Evolutionary conservation across 2,888 invertebrate species (phyloP).

Genomic region (Leucophora obtusa): DNA sequence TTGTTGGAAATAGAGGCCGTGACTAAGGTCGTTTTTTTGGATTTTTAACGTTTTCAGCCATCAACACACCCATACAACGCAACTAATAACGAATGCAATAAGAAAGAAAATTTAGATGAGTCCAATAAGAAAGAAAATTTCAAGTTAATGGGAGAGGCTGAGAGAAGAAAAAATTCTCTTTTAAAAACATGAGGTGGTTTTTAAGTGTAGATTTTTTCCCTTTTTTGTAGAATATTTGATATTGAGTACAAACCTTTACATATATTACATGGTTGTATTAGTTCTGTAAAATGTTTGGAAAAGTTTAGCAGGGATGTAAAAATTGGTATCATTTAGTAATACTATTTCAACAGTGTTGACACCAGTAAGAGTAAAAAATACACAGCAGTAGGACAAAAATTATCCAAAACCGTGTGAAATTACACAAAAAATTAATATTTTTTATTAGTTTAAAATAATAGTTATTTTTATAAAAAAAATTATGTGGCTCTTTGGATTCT

Average conservation of each 20-base stretch:
- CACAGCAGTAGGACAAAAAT: too few species aligned
- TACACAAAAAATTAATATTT: too few species aligned
- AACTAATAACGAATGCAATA: constrained; percentile 27
- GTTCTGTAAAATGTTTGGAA: background rate
- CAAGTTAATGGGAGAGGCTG: background rate
- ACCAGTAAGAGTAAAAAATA: too few species aligned
- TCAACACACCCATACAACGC: constrained; percentile 37
- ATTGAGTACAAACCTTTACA: constrained; percentile 20
- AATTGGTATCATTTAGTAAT: background rate
- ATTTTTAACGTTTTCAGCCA: constrained; percentile 1
- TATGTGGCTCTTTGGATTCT: too few species aligned
- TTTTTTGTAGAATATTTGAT: constrained; percentile 33
- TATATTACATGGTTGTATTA: constrained; percentile 34
- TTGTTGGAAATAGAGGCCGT: constrained; percentile 54
- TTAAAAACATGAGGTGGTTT: constrained; percentile 1
- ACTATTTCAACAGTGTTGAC: too few species aligned
- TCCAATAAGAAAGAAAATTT: constrained; percentile 25
- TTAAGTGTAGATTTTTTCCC: constrained; percentile 24
- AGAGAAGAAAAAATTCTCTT: background rate
- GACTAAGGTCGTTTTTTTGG: constrained; percentile 59
- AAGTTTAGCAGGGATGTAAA: background rate
- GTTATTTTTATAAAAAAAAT: too few species aligned
- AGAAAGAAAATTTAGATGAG: constrained; percentile 9
- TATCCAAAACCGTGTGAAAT: too few species aligned
- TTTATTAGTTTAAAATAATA: too few species aligned